phyloP scores from a whole-genome alignment of 1,140 invertebrate genomes.

The Ceratosolen solmsi region DNA sequence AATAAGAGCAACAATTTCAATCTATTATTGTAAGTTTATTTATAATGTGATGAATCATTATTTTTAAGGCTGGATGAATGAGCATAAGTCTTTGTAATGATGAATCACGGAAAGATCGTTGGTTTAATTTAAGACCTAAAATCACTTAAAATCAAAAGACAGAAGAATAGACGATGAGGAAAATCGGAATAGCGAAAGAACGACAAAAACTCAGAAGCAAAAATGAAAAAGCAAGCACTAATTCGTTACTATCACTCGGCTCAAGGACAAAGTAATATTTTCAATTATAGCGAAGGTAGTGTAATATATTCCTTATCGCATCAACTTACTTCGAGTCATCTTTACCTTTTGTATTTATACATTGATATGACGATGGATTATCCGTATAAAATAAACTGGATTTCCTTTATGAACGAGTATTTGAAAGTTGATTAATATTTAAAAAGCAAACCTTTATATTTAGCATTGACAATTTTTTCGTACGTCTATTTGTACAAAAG shows the following conservation, averaged over 20 bases:
- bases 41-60: not conserved
- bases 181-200: not conserved
- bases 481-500: no score
- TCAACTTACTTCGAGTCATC: not conserved
- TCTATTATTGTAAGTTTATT: not conserved
- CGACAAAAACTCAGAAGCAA: not conserved
- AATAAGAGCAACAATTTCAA: not conserved
- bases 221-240: not conserved
- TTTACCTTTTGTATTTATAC: not conserved
- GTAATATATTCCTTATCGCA: conserved; percentile 1
- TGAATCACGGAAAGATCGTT: not conserved
- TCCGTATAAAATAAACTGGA: not conserved
- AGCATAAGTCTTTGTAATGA: not conserved
- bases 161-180: not conserved
- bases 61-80: not conserved
- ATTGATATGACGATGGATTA: not conserved
- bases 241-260: not conserved
- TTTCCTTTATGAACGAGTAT: not conserved
- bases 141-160: not conserved
- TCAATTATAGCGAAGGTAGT: not conserved
- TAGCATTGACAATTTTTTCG: no score
- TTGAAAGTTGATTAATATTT: not conserved
- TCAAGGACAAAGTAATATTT: not conserved
- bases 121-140: not conserved
- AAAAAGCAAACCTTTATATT: no score